These are phyloP conservation scores for Connochaetes taurinus DNA, from an alignment of 2,113 vertebrate genomes.

Conservation along the genomic window DNA sequence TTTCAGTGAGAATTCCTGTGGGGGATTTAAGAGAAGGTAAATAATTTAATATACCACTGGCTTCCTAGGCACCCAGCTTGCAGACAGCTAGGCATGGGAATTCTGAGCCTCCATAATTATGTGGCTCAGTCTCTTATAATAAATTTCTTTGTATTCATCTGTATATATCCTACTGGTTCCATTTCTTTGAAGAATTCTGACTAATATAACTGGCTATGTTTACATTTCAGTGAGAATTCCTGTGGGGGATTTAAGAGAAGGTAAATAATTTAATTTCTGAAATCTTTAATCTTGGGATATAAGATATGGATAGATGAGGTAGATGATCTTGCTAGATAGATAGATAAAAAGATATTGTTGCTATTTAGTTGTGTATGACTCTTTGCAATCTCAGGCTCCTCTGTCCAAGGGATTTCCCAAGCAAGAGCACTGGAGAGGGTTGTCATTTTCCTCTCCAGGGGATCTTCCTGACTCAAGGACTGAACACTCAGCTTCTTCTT, in stretches of 20 bases:
- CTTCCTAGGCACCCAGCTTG: neutral
- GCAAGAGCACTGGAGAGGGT: neutral
- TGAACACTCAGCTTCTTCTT: neutral
- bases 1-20: neutral
- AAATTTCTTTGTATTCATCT: neutral
- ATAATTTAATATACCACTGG: rapidly evolving
- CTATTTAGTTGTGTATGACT: neutral
- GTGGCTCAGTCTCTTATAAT: neutral
- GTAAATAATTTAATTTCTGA: neutral
- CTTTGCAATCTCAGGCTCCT: neutral
- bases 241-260: neutral
- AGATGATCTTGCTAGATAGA: neutral
- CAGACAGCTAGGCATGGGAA: neutral
- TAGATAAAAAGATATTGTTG: neutral
- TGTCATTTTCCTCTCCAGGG: neutral
- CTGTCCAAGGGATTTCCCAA: neutral
- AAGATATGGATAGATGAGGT: neutral
- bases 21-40: too few species aligned
- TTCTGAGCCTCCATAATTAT: neutral
- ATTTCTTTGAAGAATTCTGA: neutral
- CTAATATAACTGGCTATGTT: neutral
- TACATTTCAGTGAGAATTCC: neutral
- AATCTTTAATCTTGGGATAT: neutral
- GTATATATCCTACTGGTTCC: neutral
- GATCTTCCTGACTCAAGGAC: neutral